Evolutionary conservation across 2,797 vertebrate species (phyloP).

Genomic region (Gymnoscopelus braueri): DNA sequence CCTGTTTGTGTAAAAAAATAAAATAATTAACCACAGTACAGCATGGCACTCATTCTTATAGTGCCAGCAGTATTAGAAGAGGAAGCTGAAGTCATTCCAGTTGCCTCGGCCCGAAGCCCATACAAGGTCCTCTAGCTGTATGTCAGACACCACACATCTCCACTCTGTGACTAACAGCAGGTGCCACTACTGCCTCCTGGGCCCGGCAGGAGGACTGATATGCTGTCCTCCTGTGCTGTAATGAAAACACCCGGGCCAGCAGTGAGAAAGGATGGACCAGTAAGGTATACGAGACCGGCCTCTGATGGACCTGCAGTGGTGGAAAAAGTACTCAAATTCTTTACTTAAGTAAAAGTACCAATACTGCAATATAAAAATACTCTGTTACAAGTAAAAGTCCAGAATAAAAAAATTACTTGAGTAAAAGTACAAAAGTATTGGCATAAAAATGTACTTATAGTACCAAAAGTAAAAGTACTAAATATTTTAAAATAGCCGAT

Average conservation of each 20-base stretch:
- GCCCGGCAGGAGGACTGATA: conserved; percentile 72
- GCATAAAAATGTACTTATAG: too few species aligned
- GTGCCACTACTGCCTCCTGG: conserved; percentile 22
- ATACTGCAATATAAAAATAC: too few species aligned
- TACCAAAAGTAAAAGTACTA: too few species aligned
- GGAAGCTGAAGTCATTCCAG: not conserved
- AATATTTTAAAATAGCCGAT: too few species aligned
- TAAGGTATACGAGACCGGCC: conserved; percentile 37
- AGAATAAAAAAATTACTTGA: too few species aligned
- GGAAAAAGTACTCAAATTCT: too few species aligned
- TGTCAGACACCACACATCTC: conserved; percentile 57
- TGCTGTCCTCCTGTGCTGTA: conserved; percentile 67
- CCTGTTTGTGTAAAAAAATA: too few species aligned
- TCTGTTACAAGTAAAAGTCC: too few species aligned
- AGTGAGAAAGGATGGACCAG: conserved; percentile 42
- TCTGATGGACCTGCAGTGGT: conserved; percentile 19
- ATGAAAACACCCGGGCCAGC: conserved; percentile 60
- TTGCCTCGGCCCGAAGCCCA: conserved; percentile 26
- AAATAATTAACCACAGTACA: too few species aligned
- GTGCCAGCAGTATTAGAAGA: not conserved
- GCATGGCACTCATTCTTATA: conserved; percentile 22
- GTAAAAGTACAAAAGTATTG: too few species aligned
- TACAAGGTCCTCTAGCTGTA: conserved; percentile 40
- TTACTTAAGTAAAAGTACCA: too few species aligned
- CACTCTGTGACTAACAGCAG: conserved; percentile 59